Base-by-base conservation (phyloP, 1,140 invertebrate species). In the Heliconius nattereri region DNA sequence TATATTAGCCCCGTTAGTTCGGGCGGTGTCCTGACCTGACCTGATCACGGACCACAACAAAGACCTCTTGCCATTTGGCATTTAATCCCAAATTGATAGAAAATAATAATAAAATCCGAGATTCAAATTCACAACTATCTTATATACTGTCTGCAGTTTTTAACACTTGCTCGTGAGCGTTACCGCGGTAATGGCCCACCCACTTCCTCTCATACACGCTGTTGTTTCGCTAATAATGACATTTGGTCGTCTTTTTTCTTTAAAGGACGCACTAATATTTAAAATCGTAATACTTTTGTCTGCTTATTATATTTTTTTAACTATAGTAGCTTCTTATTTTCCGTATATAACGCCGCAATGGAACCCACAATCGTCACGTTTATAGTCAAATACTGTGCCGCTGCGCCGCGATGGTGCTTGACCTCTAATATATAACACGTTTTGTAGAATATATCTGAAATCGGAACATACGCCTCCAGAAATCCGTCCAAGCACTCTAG, bases 151-250 rank as follows among this genome's bases (percentile, higher is more conserved):
- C 40, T 45, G 5, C 20, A 66, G 20, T 11, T 11, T 26, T 66
- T 29, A 20, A 66, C 57, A 13, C 23, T 5, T 13, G 8, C 9
- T 26, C 23, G n/a, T 66, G 57, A 29, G 26, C 70, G 32, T 72
- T 78, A 72, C 73, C 40, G 76, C 70, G 7, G 29, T 73, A 78
- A 78, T 73, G 71, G 76, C 37, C 23, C 71, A 20, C 71, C 32
- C 71, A 73, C 72, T 78, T 73, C 71, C 76, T 45, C 76, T 60
- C 8, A 73, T 73, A 71, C 40, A n/a, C 29, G 7, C 71, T n/a
- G 76, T 78, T 37, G 76, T 78, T 78, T 57, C 23, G 35, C 29
- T 78, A 73, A 73, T 78, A 78, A 73, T 45, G n/a, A 23, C 32
- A 78, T 78, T 23, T 52, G 16, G 75, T 19, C 60, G 70, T n/a